These are phyloP conservation scores for Cygnus olor DNA, from an alignment of 2,797 vertebrate species.

Conservation along the genomic window DNA sequence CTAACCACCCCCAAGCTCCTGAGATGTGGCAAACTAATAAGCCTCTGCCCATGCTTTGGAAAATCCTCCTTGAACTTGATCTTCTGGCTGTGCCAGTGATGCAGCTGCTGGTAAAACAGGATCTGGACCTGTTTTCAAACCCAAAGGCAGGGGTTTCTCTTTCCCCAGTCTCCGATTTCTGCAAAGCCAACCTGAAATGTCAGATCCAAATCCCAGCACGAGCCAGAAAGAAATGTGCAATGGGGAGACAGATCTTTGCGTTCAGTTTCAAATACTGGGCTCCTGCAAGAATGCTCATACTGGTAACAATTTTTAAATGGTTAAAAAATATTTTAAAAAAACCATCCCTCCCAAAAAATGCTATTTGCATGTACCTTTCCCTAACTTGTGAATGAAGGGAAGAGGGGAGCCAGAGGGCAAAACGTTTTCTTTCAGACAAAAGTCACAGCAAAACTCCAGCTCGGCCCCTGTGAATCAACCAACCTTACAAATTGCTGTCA, in stretches of 20 bases:
- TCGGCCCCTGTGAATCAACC: neutral
- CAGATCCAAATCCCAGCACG: neutral
- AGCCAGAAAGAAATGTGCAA: neutral
- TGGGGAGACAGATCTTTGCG: neutral
- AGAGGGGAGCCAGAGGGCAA: neutral
- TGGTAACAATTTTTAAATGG: neutral
- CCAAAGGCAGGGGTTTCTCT: neutral
- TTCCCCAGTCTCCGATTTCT: neutral
- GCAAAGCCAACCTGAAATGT: neutral
- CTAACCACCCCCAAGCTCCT: neutral
- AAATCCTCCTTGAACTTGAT: constrained; percentile 29
- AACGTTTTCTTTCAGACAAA: neutral
- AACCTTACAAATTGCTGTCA: rapidly evolving
- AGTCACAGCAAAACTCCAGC: neutral
- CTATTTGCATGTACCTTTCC: neutral
- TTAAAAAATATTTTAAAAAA: neutral
- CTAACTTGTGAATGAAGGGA: neutral
- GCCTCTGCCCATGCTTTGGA: neutral
- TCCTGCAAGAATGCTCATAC: neutral
- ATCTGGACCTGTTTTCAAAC: neutral
- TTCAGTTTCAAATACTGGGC: neutral
- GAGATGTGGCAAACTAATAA: constrained; percentile 1
- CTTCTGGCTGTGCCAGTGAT: neutral
- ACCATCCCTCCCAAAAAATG: neutral
- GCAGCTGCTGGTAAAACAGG: neutral